Percentiles rank a stretch among this genome's conserved stretches.
Evolutionary conservation across 2,797 vertebrate genomes (phyloP).

Genomic region (Toxotes lorentzi): DNA sequence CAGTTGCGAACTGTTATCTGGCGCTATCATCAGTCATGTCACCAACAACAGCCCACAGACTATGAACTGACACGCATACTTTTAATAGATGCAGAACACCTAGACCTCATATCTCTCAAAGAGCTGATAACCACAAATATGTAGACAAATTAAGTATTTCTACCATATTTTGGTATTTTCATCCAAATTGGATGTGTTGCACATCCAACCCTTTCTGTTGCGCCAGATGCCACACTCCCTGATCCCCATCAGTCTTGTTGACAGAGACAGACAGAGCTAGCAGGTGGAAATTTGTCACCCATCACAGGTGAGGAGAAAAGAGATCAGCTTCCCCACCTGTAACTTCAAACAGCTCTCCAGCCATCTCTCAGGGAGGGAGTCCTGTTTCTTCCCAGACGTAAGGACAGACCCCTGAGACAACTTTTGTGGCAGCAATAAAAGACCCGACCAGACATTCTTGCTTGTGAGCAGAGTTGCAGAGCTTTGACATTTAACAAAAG

Average conservation of each 20-base stretch:
- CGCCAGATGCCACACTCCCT: neutral
- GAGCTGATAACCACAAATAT: constrained; percentile 29
- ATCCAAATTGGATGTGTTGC: neutral
- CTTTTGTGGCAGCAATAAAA: constrained; percentile 52
- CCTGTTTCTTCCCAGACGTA: constrained; percentile 59
- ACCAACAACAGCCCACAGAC: constrained; percentile 31
- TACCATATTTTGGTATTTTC: constrained; percentile 10
- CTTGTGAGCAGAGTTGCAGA: constrained; percentile 48
- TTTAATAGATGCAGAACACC: constrained; percentile 43
- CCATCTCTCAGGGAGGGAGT: constrained; percentile 52
- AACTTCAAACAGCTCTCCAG: constrained; percentile 73
- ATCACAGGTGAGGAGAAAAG: constrained; percentile 59
- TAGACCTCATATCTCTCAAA: constrained; percentile 23
- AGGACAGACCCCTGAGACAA: constrained; percentile 57
- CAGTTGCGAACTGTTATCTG: constrained; percentile 55
- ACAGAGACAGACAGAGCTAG: constrained; percentile 55
- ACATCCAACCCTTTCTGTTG: constrained; percentile 6
- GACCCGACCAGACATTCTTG: constrained; percentile 50
- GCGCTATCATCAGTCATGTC: constrained; percentile 46
- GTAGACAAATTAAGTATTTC: neutral
- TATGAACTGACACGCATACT: constrained; percentile 32
- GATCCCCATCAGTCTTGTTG: constrained; percentile 50
- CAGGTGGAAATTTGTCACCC: constrained; percentile 66
- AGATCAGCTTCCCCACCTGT: constrained; percentile 74
- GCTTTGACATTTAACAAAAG: constrained; percentile 54